Conservation (phyloP, 2,113 vertebrate species). For the Elaphurus davidianus region DNA sequence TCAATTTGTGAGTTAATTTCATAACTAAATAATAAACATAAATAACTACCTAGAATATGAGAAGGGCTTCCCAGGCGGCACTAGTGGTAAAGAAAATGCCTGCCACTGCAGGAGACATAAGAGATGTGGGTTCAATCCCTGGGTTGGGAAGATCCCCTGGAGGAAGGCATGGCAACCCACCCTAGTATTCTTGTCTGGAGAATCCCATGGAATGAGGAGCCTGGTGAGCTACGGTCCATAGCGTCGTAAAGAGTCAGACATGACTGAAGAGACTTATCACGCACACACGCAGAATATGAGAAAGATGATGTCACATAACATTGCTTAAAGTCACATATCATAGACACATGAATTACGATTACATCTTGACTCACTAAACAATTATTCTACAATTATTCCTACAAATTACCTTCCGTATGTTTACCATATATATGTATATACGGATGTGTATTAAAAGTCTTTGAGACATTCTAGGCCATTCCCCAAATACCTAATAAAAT, state of each 20-base stretch:
- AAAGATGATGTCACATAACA: conserved; percentile 50
- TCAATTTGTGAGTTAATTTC: conserved; percentile 64
- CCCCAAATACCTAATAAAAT: background rate
- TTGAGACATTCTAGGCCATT: background rate
- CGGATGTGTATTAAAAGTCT: background rate
- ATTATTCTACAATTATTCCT: background rate
- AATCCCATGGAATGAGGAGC: background rate
- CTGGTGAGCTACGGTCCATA: background rate
- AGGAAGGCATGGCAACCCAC: background rate
- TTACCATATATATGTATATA: background rate
- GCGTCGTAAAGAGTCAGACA: background rate
- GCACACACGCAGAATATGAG: background rate
- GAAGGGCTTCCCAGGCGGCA: background rate
- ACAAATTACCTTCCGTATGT: background rate
- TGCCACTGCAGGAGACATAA: background rate
- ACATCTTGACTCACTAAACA: background rate
- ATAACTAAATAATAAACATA: conserved; percentile 66
- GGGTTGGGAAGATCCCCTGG: background rate
- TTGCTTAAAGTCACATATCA: conserved; percentile 31
- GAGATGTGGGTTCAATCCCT: background rate
- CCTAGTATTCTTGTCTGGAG: background rate
- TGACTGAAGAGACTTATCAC: background rate
- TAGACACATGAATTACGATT: background rate
- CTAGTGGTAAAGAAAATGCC: background rate
- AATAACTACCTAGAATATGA: conserved; percentile 22